A percentile compares a stretch with the other conserved stretches of the same genome.
Conservation (phyloP, 1,140 invertebrate genomes). For the Globodera ellingtonae region DNA sequence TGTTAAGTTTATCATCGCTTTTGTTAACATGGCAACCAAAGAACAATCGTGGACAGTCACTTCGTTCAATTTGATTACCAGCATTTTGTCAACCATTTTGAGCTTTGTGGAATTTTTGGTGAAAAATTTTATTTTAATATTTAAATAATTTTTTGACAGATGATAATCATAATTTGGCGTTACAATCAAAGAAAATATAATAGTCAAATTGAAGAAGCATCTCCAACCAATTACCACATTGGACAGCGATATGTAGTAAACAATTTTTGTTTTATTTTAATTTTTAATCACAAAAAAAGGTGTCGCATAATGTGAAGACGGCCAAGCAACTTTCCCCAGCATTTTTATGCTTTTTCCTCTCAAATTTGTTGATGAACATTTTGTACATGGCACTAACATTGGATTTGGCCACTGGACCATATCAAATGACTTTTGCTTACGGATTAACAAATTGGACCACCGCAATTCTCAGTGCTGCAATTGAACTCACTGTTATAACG, state of each 20-base stretch:
- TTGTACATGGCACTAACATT: neutral
- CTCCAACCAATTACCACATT: neutral
- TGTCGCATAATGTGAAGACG: neutral
- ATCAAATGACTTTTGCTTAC: neutral
- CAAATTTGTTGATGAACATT: neutral
- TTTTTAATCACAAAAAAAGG: neutral
- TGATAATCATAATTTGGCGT: neutral
- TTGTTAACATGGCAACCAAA: neutral
- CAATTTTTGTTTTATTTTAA: too few species aligned
- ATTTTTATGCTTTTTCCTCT: neutral
- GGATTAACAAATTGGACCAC: neutral
- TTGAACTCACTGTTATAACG: neutral
- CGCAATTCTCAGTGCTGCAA: neutral
- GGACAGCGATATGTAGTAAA: neutral
- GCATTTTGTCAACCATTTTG: neutral
- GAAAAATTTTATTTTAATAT: neutral
- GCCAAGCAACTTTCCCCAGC: neutral
- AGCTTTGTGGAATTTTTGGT: neutral
- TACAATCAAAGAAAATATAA: neutral
- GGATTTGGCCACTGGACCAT: neutral
- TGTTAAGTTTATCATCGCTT: neutral
- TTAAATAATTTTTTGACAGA: neutral
- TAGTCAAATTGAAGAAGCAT: neutral
- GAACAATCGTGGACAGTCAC: neutral
- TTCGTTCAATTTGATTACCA: neutral